phyloP scores from a whole-genome alignment of 2,888 invertebrate species.

The Parnassius smintheus region DNA sequence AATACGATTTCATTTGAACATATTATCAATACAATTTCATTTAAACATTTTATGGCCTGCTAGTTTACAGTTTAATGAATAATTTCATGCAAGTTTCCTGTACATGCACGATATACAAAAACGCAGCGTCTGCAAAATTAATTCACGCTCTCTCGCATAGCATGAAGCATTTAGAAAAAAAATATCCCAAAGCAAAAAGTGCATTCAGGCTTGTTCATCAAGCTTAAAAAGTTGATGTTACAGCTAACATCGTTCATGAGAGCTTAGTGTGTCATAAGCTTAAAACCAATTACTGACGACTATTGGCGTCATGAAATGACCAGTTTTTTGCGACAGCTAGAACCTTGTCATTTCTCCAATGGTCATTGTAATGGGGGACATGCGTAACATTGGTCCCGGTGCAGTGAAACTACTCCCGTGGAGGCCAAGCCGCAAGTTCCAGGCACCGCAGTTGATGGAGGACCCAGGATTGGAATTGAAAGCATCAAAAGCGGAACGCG shows the following conservation, averaged over 20 bases:
- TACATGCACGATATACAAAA: slow-evolving; percentile 31
- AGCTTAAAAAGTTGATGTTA: slow-evolving; percentile 56
- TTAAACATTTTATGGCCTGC: no score
- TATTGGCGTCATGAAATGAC: slow-evolving; percentile 48
- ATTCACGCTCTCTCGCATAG: slow-evolving; percentile 54
- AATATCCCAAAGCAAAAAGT: slow-evolving; percentile 45
- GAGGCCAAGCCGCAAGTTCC: slow-evolving; percentile 86
- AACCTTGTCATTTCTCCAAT: slow-evolving; percentile 51
- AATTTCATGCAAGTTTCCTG: slow-evolving; percentile 34
- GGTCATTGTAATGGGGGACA: slow-evolving; percentile 46
- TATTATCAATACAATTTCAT: background rate
- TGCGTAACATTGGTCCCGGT: slow-evolving; percentile 60
- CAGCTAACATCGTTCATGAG: slow-evolving; percentile 55
- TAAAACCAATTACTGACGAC: slow-evolving; percentile 45
- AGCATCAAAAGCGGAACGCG: slow-evolving; percentile 83
- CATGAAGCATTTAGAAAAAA: slow-evolving; percentile 60
- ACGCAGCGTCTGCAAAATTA: slow-evolving; percentile 32
- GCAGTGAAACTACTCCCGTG: slow-evolving; percentile 84
- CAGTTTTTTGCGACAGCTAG: slow-evolving; percentile 35
- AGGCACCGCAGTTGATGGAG: slow-evolving; percentile 79
- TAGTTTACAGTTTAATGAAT: slow-evolving; percentile 4
- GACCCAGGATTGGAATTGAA: slow-evolving; percentile 82
- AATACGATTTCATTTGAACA: background rate
- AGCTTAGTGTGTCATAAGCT: slow-evolving; percentile 52
- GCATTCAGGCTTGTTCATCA: slow-evolving; percentile 54